Percentiles rank a stretch among this genome's conserved stretches.
Conservation (phyloP, 2,113 vertebrate species). For the Salvator merianae region DNA sequence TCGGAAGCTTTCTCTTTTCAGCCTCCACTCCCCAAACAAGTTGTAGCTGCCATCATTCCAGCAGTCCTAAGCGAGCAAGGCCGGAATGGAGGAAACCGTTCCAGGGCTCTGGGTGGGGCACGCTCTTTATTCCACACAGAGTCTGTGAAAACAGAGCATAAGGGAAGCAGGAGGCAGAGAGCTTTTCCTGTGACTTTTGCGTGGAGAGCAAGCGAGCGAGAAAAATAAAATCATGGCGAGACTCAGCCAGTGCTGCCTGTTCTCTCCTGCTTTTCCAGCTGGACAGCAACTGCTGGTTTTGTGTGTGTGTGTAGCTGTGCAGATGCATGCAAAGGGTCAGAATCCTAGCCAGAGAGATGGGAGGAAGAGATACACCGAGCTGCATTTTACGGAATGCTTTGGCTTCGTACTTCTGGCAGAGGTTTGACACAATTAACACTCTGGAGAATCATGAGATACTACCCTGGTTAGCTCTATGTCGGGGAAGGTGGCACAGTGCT, state of each 20-base stretch:
- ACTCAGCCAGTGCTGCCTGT: background rate
- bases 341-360: background rate
- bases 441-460: too few relatives aligned
- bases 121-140: slow-evolving; percentile 52
- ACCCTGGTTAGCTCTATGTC: too few relatives aligned
- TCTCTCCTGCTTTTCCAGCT: slow-evolving; percentile 9
- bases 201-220: slow-evolving; percentile 36
- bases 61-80: too few relatives aligned
- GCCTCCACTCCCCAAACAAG: too few relatives aligned
- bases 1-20: too few relatives aligned
- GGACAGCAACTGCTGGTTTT: background rate
- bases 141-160: slow-evolving; percentile 49
- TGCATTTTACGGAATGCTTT: too few relatives aligned
- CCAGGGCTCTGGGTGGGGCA: slow-evolving; percentile 46
- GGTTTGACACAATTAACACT: too few relatives aligned
- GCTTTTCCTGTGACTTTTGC: slow-evolving; percentile 52
- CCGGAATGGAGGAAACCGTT: background rate
- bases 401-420: too few relatives aligned
- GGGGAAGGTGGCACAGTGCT: too few relatives aligned
- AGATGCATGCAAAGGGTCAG: background rate
- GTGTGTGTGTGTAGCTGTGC: background rate
- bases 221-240: slow-evolving; percentile 57
- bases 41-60: too few relatives aligned
- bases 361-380: background rate
- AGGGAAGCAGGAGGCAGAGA: slow-evolving; percentile 53